Conservation (phyloP, 2,888 invertebrate species). For the Cecidostiba fungosa region DNA sequence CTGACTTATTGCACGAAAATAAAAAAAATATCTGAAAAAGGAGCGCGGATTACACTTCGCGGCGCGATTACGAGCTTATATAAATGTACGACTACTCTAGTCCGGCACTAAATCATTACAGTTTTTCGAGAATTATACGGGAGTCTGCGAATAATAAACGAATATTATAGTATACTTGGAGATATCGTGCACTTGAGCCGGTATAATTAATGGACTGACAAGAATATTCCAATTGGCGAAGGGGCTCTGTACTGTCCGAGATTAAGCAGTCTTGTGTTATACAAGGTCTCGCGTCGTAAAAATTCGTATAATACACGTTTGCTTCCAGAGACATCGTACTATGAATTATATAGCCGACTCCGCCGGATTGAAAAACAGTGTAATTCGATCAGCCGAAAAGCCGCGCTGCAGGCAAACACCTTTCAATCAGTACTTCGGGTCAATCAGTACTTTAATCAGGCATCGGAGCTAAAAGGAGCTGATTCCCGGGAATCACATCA, state of each 20-base stretch:
- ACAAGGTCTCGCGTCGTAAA: too few species aligned
- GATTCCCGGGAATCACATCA: neutral
- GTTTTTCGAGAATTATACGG: constrained; percentile 36
- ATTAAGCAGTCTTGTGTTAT: too few species aligned
- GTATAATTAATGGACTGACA: constrained; percentile 52
- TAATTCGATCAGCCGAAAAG: too few species aligned
- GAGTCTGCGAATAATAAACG: constrained; percentile 9
- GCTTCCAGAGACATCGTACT: neutral
- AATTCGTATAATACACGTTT: neutral
- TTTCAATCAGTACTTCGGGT: too few species aligned
- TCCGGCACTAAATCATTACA: constrained; percentile 45
- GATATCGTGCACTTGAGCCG: neutral
- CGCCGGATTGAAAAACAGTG: too few species aligned
- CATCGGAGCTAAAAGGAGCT: neutral
- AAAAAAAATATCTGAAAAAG: neutral
- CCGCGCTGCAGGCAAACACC: too few species aligned
- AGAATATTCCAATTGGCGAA: constrained; percentile 43
- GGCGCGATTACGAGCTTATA: constrained; percentile 13
- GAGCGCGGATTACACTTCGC: constrained; percentile 14
- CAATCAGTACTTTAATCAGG: neutral
- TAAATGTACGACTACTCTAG: constrained; percentile 16
- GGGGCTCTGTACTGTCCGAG: neutral
- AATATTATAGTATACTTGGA: neutral
- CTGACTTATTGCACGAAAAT: constrained; percentile 43
- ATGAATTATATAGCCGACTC: neutral